Evolutionary conservation across 2,888 invertebrate genomes (phyloP), one percentile per base, ranked within the genome.

Genomic region (Belgica antarctica): DNA sequence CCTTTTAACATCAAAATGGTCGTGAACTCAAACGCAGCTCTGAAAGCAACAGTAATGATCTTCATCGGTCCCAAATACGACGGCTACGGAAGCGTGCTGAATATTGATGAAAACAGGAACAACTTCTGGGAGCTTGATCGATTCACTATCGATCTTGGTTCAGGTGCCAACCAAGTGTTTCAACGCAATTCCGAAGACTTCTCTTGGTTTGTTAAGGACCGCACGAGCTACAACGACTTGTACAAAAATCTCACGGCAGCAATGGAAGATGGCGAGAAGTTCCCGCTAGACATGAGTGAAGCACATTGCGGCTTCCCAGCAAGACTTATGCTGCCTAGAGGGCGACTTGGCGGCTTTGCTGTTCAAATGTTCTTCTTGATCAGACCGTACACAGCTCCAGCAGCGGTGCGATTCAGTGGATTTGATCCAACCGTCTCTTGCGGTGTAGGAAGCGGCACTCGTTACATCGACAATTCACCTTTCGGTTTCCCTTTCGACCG

Each of bases 1-100:
- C 85, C 85, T 24, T 88, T 87, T 81, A 85, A 82, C 73, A 80
- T 86, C 71, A 83, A 82, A 27, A 70, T 87, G 59, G 83, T 84
- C 63, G 79, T 87, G 1, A 75, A 78, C 61, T 85, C 87, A 17
- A 84, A 86, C 75, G 85, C 86, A 75, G 77, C 81, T n/a, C 82
- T 81, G 24, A 83, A 85, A 72, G 84, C 84, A 69, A 81, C 87
- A 2, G 85, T 89, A 2, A 85, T 87, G 74, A 79, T 89, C 0
- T 89, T 85, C 82, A 79, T 89, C 73, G 89, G 88, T 76, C 89
- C 89, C 0, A 88, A 89, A 76, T 82, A 83, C 74, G 86, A 89
- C 75, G 77, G 84, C 71, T 75, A 83, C 41, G 84, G 84, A 59
- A 76, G 82, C 25, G 79, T 84, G 59, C 74, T 77, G 2, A 83